Evolutionary conservation across 2,113 vertebrate species (phyloP), one percentile per base, ranked within the genome.

Genomic region (Ciconia boyciana): DNA sequence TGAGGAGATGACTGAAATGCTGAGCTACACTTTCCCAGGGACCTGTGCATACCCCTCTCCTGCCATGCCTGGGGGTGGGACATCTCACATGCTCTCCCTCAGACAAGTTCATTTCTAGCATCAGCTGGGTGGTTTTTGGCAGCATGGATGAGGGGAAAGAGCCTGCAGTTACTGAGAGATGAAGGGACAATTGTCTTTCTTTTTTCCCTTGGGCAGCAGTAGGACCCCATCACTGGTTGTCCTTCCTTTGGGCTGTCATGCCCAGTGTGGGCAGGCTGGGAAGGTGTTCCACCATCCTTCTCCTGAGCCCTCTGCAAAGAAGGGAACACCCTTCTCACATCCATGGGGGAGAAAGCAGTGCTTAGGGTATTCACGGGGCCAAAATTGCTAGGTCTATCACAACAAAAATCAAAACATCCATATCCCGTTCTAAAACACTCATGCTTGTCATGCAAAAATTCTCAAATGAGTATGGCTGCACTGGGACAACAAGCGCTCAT

Each of bases 291-390:
- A 82, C n/a, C 31, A 41, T 4, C 34, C 51, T 46, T 54, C 41
- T 72, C 26, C 65, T 43, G 60, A 57, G 31, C 4, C 9, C 16
- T 41, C 28, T 77, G 54, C 26, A 54, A 43, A 22, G 7, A 29
- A 24, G 12, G 3, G 7, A 87, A 2, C 3, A 64, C 7, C 6
- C 21, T 5, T 76, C 7, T 68, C 16, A 21, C 1, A 13, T 8
- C 28, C 1, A 0, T 6, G 5, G 4, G 7, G 20, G 1, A 41
- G 13, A 60, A 18, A 49, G 9, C 2, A 68, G 9, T 13, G 4
- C 9, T 61, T 9, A 68, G 21, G 18, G 2, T 4, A 13, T 22
- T 14, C 4, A 34, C 1, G 12, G 3, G 3, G 8, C 10, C 24
- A 19, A 62, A 75, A 51, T 2, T 39, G 1, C 6, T 31, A 26